A percentile compares a stretch with the other conserved stretches of the same genome.
These are phyloP conservation scores for Molossus molossus DNA, from an alignment of 2,797 vertebrate genomes.

Conservation along the genomic window DNA sequence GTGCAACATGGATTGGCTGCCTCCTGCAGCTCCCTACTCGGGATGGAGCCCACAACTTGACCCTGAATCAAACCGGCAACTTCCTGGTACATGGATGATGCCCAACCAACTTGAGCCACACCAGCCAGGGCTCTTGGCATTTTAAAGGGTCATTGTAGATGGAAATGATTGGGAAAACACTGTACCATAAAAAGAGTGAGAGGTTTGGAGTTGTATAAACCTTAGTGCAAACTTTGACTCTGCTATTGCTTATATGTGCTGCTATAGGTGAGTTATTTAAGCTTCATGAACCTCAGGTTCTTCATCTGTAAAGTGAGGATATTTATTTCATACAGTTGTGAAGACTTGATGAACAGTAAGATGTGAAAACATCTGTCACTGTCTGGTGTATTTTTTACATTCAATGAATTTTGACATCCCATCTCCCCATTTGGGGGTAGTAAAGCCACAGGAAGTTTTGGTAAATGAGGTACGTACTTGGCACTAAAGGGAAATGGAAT, in stretches of 20 bases:
- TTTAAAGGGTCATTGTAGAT: not conserved
- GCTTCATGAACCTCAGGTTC: not conserved
- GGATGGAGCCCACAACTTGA: too few species aligned
- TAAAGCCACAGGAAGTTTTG: slow-evolving; percentile 41
- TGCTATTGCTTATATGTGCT: not conserved
- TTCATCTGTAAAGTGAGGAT: slow-evolving; percentile 6
- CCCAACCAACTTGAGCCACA: too few species aligned
- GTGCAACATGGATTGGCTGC: too few species aligned
- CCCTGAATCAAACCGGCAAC: too few species aligned
- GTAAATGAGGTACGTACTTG: slow-evolving; percentile 54
- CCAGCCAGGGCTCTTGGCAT: not conserved
- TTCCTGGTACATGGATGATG: too few species aligned
- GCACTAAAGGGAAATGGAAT: slow-evolving; percentile 59
- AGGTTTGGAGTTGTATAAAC: not conserved
- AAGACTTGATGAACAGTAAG: not conserved
- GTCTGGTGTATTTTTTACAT: slow-evolving; percentile 26
- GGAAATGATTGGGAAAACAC: not conserved
- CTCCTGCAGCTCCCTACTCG: too few species aligned
- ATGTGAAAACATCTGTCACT: slow-evolving; percentile 13
- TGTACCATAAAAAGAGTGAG: not conserved
- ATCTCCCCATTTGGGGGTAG: not conserved
- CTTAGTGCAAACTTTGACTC: not conserved
- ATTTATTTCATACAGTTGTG: not conserved
- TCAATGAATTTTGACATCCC: not conserved
- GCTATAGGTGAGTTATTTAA: not conserved